phyloP scores from a whole-genome alignment of 2,797 vertebrate species.

The Champsocephalus gunnari region DNA sequence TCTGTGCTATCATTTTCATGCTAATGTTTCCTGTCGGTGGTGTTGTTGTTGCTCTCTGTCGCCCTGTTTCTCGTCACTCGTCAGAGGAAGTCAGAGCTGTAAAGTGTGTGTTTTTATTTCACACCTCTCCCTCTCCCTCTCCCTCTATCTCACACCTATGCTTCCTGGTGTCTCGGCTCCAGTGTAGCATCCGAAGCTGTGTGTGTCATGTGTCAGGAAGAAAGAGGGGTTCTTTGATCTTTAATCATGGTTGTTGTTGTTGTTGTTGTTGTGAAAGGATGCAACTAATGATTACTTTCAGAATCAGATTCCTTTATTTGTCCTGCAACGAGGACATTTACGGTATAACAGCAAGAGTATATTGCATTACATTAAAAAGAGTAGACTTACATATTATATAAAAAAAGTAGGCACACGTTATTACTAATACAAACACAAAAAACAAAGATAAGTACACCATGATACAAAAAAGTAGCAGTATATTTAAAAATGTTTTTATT shows the following conservation, averaged over 20 bases:
- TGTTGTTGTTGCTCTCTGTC: constrained; percentile 33
- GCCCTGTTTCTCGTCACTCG: constrained; percentile 56
- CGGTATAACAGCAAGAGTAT: no score
- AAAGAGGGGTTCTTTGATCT: constrained; percentile 3
- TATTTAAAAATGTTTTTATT: no score
- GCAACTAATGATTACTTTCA: no score
- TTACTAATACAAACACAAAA: no score
- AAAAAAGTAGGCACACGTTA: no score
- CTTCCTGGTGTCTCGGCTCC: constrained; percentile 74
- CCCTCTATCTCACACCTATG: constrained; percentile 68
- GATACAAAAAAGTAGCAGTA: no score
- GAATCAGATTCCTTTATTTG: no score
- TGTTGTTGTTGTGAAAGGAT: not conserved
- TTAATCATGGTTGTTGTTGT: not conserved
- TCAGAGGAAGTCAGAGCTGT: constrained; percentile 79
- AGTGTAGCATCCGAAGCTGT: constrained; percentile 44
- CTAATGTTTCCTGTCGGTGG: constrained; percentile 32
- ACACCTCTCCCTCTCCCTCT: constrained; percentile 47
- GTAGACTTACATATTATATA: no score
- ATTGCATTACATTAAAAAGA: no score
- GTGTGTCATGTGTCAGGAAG: constrained; percentile 14
- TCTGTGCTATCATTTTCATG: constrained; percentile 35
- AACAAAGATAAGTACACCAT: no score
- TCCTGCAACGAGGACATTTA: no score
- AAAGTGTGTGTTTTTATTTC: constrained; percentile 79